These are phyloP conservation scores for Eurytoma californica DNA, from an alignment of 2,888 invertebrate genomes.

Conservation along the genomic window DNA sequence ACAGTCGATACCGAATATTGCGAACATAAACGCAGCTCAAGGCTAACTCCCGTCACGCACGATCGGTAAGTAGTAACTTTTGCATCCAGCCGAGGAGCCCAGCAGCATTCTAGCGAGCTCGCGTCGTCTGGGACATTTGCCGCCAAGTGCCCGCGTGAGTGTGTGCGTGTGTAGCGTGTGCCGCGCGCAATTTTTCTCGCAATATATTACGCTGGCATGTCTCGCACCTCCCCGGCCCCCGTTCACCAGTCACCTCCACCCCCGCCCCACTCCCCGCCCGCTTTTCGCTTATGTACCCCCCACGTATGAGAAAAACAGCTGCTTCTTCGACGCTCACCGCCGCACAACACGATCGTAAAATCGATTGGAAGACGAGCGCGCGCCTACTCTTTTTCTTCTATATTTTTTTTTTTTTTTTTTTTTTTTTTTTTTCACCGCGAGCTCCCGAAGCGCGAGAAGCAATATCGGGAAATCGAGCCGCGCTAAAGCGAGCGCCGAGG, in stretches of 20 bases:
- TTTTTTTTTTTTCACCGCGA: too few relatives aligned
- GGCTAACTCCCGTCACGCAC: background rate
- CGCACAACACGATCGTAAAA: slow-evolving; percentile 14
- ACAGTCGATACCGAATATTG: background rate
- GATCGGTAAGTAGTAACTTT: background rate
- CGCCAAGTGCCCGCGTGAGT: background rate
- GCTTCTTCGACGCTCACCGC: slow-evolving; percentile 30
- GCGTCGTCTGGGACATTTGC: slow-evolving; percentile 40
- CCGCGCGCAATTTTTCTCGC: slow-evolving; percentile 21
- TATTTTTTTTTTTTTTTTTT: too few relatives aligned
- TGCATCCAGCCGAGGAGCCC: background rate
- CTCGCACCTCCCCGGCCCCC: slow-evolving; percentile 14
- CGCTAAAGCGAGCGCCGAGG: too few relatives aligned
- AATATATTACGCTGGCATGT: slow-evolving; percentile 39
- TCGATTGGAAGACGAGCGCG: background rate
- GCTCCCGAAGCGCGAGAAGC: too few relatives aligned
- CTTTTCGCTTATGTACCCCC: slow-evolving; percentile 28
- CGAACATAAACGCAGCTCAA: background rate
- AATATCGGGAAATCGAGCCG: too few relatives aligned
- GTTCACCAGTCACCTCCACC: background rate
- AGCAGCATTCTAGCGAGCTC: background rate
- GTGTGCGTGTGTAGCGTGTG: background rate
- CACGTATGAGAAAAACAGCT: slow-evolving; percentile 21
- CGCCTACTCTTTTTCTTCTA: too few relatives aligned
- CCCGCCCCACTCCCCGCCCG: slow-evolving; percentile 6